A percentile compares a stretch with the other conserved stretches of the same genome.
These are phyloP conservation scores for Galendromus occidentalis DNA, from an alignment of 1,140 invertebrate genomes.

Conservation along the genomic window DNA sequence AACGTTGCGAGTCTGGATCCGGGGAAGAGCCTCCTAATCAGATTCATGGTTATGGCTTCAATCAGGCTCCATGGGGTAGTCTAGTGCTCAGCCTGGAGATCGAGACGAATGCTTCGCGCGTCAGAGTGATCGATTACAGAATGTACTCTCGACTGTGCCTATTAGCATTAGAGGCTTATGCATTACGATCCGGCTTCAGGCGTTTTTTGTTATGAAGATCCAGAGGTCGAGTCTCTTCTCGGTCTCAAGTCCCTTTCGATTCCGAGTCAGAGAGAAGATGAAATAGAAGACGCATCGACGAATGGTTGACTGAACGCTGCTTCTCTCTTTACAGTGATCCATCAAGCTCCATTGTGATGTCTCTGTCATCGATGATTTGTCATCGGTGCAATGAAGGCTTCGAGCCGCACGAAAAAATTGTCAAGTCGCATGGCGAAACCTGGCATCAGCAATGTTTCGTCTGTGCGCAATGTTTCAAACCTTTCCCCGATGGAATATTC, in stretches of 20 bases:
- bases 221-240: neutral
- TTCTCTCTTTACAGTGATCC: neutral
- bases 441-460: conserved; percentile 99
- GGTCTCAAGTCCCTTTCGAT: neutral
- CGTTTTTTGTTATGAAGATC: too few species aligned
- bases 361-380: conserved; percentile 49
- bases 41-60: too few species aligned
- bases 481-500: conserved; percentile 92
- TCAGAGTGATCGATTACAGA: too few species aligned
- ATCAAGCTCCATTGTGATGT: conserved; percentile 16
- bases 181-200: too few species aligned
- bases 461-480: conserved; percentile 96
- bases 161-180: too few species aligned
- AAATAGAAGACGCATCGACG: neutral
- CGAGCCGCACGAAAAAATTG: conserved; percentile 87
- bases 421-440: conserved; percentile 87
- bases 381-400: conserved; percentile 82
- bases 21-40: too few species aligned
- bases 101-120: too few species aligned
- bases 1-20: too few species aligned
- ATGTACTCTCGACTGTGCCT: too few species aligned
- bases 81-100: too few species aligned
- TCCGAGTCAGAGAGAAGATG: neutral
- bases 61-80: too few species aligned
- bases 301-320: neutral